Percentiles rank a stretch among this genome's conserved stretches.
Evolutionary conservation across 2,797 vertebrate species (phyloP).

Genomic region (Eremophila alpestris): DNA sequence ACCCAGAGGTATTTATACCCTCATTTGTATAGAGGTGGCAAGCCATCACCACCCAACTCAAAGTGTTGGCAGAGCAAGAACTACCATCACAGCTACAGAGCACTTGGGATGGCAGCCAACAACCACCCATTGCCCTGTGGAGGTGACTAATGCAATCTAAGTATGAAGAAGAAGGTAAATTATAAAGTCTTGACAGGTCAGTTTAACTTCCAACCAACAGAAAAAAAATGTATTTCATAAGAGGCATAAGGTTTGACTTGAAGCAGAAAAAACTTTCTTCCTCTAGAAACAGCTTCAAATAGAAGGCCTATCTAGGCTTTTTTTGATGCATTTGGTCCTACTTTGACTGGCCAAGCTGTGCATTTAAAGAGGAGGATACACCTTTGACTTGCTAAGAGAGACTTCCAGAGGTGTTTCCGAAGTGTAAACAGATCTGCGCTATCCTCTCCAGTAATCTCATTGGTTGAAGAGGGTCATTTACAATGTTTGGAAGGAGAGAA

Average conservation of each 20-base stretch:
- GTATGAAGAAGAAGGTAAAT: background rate
- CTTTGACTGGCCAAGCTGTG: background rate
- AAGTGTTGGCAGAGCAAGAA: background rate
- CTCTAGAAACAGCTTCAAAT: background rate
- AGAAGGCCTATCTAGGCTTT: background rate
- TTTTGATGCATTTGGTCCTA: background rate
- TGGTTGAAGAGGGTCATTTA: background rate
- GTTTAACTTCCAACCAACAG: background rate
- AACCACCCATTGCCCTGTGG: background rate
- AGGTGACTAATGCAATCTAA: background rate
- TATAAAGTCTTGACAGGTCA: background rate
- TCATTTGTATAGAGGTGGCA: background rate
- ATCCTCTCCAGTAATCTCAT: background rate
- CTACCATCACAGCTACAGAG: background rate
- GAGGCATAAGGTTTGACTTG: fast-evolving
- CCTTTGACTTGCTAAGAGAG: background rate
- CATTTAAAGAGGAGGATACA: background rate
- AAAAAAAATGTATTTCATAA: background rate
- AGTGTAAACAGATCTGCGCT: background rate
- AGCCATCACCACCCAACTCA: background rate
- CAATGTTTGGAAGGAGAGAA: background rate
- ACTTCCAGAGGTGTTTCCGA: background rate
- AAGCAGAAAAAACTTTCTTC: background rate
- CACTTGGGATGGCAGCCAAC: background rate
- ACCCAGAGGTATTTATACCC: background rate